Conservation (phyloP, 2,113 vertebrate species). For the Zosterops lateralis region DNA sequence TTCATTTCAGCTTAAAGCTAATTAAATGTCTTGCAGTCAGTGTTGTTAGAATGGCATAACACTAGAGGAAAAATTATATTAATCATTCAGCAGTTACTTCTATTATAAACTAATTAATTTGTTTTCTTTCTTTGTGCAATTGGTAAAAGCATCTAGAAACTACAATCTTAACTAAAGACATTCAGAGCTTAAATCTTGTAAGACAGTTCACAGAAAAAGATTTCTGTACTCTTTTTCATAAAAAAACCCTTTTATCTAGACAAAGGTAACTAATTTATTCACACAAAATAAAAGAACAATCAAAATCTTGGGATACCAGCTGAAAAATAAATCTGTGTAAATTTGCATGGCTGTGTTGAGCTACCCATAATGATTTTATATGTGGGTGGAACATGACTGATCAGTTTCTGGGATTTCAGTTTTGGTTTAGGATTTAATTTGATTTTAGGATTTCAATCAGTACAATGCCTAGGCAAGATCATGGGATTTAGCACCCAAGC, state of each 20-base stretch:
- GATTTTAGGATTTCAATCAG: neutral
- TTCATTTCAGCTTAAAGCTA: conserved; percentile 12
- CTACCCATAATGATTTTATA: neutral
- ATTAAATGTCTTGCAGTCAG: conserved; percentile 1
- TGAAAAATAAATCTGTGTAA: neutral
- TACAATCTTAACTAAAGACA: neutral
- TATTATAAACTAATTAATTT: neutral
- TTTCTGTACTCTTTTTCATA: neutral
- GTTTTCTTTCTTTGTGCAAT: neutral
- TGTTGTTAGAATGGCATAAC: neutral
- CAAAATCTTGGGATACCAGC: neutral
- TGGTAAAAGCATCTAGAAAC: neutral
- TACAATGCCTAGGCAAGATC: neutral
- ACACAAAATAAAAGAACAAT: neutral
- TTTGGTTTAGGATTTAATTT: neutral
- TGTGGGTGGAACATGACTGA: neutral
- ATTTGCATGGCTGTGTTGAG: neutral
- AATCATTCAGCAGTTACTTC: conserved; percentile 5
- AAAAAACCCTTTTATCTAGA: neutral
- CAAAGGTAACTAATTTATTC: neutral
- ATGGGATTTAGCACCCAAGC: neutral
- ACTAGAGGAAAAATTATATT: conserved; percentile 9
- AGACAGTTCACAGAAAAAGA: neutral
- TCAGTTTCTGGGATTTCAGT: neutral
- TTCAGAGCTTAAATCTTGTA: neutral